Percentiles rank a stretch among this genome's conserved stretches.
phyloP scores from a whole-genome alignment of 2,113 vertebrate species.

The Hippopotamus amphibius region DNA sequence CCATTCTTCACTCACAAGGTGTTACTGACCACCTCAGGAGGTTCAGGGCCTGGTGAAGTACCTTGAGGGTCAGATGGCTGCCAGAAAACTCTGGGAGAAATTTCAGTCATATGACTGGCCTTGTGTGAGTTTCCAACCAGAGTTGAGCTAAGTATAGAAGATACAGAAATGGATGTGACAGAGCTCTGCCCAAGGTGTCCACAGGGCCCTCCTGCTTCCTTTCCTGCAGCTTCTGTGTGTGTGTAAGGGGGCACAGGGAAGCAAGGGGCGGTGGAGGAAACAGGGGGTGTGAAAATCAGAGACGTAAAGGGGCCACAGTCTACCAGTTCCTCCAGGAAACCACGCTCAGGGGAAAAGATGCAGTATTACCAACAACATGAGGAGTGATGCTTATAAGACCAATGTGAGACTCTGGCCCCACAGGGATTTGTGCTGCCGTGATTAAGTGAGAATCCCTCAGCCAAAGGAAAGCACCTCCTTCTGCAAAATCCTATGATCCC shows the following conservation, averaged over 20 bases:
- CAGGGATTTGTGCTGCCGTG: not conserved
- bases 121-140: not conserved
- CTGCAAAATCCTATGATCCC: not conserved
- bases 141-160: not conserved
- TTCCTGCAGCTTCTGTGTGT: not conserved
- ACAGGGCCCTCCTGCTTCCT: not conserved
- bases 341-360: not conserved
- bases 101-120: not conserved
- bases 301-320: not conserved
- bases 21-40: not conserved
- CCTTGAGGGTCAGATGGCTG: not conserved
- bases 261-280: not conserved
- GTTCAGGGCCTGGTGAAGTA: too few relatives aligned
- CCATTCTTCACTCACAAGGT: not conserved
- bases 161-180: not conserved
- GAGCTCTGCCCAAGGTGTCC: not conserved
- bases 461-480: not conserved
- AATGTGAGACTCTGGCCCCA: fast-evolving
- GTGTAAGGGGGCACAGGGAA: fast-evolving
- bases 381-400: conserved; percentile 20
- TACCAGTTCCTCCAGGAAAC: not conserved
- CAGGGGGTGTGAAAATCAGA: not conserved
- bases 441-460: conserved; percentile 15
- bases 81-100: too few relatives aligned
- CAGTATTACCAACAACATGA: not conserved